A percentile compares a stretch with the other conserved stretches of the same genome.
These are phyloP conservation scores for Meganola albula DNA, from an alignment of 2,888 invertebrate species.

Conservation along the genomic window DNA sequence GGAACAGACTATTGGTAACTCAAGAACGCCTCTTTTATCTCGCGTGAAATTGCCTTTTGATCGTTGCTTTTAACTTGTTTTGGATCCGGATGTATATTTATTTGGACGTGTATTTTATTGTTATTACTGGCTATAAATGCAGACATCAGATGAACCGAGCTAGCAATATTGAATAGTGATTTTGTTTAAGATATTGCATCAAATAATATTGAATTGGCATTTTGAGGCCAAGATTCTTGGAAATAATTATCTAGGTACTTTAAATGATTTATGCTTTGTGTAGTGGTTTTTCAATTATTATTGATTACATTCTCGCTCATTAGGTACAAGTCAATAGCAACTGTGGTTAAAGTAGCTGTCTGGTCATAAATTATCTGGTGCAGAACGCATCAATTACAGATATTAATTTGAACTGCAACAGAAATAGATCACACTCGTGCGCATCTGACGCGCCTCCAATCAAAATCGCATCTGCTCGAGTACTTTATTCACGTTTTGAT, in stretches of 20 bases:
- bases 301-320: slow-evolving; percentile 26
- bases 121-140: too few relatives aligned
- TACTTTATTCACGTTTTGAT: slow-evolving; percentile 24
- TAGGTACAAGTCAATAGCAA: slow-evolving; percentile 24
- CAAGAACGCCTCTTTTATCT: slow-evolving; percentile 47
- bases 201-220: too few relatives aligned
- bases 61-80: slow-evolving; percentile 33
- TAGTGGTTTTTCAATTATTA: slow-evolving; percentile 18
- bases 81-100: slow-evolving; percentile 22
- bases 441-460: slow-evolving; percentile 16
- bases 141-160: too few relatives aligned
- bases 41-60: slow-evolving; percentile 48
- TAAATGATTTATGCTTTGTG: too few relatives aligned
- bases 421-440: slow-evolving; percentile 41
- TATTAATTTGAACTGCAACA: slow-evolving; percentile 32
- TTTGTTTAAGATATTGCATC: too few relatives aligned
- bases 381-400: slow-evolving; percentile 32
- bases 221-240: too few relatives aligned
- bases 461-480: slow-evolving; percentile 15
- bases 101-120: too few relatives aligned
- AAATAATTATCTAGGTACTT: too few relatives aligned
- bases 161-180: too few relatives aligned
- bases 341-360: slow-evolving; percentile 19
- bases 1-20: slow-evolving; percentile 40
- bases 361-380: slow-evolving; percentile 22